These are phyloP conservation scores for Synergus laeviventris DNA, from an alignment of 2,888 invertebrate genomes.

Conservation along the genomic window DNA sequence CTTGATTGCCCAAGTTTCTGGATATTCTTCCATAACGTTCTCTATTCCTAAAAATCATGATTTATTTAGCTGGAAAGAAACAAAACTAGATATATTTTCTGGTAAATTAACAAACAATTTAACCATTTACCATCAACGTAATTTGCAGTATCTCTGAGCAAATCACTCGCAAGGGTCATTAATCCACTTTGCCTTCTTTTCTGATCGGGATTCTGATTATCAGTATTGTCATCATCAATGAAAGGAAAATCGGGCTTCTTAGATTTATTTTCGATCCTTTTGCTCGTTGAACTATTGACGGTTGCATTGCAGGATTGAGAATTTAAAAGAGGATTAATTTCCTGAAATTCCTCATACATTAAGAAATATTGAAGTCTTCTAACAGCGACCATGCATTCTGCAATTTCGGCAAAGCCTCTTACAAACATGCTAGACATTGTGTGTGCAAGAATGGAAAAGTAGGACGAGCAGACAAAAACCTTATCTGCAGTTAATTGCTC, in stretches of 20 bases:
- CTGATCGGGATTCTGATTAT: constrained; percentile 24
- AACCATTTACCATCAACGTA: constrained; percentile 41
- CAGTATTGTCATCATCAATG: constrained; percentile 62
- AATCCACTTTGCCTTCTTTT: constrained; percentile 47
- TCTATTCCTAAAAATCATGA: constrained; percentile 40
- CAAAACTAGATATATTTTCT: background rate
- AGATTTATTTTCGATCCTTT: constrained; percentile 51
- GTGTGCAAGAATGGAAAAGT: constrained; percentile 78
- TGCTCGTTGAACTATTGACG: constrained; percentile 55
- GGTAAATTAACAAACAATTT: background rate
- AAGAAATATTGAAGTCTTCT: constrained; percentile 75
- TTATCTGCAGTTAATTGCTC: constrained; percentile 84
- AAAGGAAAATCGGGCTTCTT: constrained; percentile 66
- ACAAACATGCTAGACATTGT: constrained; percentile 80
- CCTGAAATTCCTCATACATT: constrained; percentile 73
- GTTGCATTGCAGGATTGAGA: constrained; percentile 66
- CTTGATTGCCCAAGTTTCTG: constrained; percentile 48
- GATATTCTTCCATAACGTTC: constrained; percentile 33
- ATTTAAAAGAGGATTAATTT: constrained; percentile 43
- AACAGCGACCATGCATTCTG: constrained; percentile 78
- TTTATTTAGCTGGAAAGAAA: background rate
- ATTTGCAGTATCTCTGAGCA: constrained; percentile 42
- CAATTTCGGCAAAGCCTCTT: constrained; percentile 78
- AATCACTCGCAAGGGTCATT: constrained; percentile 43
- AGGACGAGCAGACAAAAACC: constrained; percentile 79